phyloP scores from a whole-genome alignment of 2,888 invertebrate species.

The Parapristionchus giblindavisi region DNA sequence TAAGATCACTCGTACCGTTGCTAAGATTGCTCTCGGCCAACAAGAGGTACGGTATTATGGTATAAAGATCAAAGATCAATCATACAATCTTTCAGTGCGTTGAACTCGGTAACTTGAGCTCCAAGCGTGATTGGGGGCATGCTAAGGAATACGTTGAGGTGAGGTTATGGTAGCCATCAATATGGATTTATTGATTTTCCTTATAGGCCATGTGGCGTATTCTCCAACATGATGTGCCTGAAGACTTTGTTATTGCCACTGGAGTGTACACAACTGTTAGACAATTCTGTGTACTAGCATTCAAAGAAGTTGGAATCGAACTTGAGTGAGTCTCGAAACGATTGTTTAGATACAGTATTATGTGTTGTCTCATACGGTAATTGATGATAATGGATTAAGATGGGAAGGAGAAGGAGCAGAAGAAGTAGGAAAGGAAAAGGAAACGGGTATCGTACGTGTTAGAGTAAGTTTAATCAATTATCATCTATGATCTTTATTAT shows the following conservation, averaged over 20 bases:
- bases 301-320: slow-evolving; percentile 82
- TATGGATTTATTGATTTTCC: not conserved
- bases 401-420: slow-evolving; percentile 88
- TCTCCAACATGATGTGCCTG: slow-evolving; percentile 88
- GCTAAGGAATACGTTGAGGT: slow-evolving; percentile 71
- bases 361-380: not conserved
- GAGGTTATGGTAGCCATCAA: not conserved
- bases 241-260: slow-evolving; percentile 97
- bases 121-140: slow-evolving; percentile 94
- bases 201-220: slow-evolving; percentile 97
- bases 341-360: not conserved
- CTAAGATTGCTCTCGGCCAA: slow-evolving; percentile 90
- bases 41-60: slow-evolving; percentile 76
- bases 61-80: not conserved
- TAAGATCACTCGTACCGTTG: slow-evolving; percentile 95
- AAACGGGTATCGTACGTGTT: slow-evolving; percentile 81
- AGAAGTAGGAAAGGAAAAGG: slow-evolving; percentile 84
- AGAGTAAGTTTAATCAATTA: slow-evolving; percentile 79
- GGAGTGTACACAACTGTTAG: slow-evolving; percentile 92
- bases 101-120: slow-evolving; percentile 92
- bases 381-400: slow-evolving; percentile 60
- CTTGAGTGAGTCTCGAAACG: slow-evolving; percentile 74
- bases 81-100: slow-evolving; percentile 39
- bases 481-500: not conserved
- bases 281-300: slow-evolving; percentile 93